These are phyloP conservation scores for Cephus cinctus DNA, from an alignment of 1,140 invertebrate genomes.

Conservation along the genomic window DNA sequence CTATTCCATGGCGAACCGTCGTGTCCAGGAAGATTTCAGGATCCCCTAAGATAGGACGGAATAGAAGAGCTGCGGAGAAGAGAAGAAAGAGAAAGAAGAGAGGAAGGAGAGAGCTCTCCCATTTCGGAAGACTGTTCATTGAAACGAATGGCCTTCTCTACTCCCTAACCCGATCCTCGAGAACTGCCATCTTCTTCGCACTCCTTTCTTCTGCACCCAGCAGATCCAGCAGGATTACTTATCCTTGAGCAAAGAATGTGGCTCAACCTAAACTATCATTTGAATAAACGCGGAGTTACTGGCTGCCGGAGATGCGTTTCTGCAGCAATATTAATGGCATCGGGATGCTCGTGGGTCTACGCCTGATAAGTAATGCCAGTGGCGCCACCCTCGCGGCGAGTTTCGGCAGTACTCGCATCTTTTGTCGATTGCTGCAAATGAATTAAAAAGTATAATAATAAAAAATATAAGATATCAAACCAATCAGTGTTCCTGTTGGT, in stretches of 20 bases:
- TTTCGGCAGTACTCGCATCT: too few species aligned
- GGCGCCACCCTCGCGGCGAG: too few species aligned
- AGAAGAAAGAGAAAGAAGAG: conserved; percentile 19
- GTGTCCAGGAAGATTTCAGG: too few species aligned
- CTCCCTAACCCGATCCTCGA: conserved; percentile 29
- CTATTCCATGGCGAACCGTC: conserved; percentile 28
- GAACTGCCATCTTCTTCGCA: conserved; percentile 8
- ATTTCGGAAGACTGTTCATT: conserved; percentile 42
- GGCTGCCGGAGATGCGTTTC: conserved; percentile 14
- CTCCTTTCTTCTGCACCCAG: conserved; percentile 9
- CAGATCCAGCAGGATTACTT: conserved; percentile 39
- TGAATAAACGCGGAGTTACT: conserved; percentile 48
- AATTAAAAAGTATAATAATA: too few species aligned
- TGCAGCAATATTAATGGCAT: conserved; percentile 30
- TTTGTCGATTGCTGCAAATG: too few species aligned
- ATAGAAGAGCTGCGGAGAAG: conserved; percentile 24
- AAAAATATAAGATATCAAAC: too few species aligned
- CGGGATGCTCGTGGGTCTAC: conserved; percentile 14
- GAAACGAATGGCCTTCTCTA: conserved; percentile 48
- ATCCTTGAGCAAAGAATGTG: conserved; percentile 35
- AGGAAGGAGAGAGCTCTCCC: conserved; percentile 27
- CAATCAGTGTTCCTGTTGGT: too few species aligned
- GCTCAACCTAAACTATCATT: conserved; percentile 45
- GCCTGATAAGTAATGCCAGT: too few species aligned
- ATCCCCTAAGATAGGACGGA: conserved; percentile 11